Evolutionary conservation across 2,113 vertebrate genomes (phyloP), one percentile per base, ranked within the genome.

Genomic region (Corvus moneduloides): DNA sequence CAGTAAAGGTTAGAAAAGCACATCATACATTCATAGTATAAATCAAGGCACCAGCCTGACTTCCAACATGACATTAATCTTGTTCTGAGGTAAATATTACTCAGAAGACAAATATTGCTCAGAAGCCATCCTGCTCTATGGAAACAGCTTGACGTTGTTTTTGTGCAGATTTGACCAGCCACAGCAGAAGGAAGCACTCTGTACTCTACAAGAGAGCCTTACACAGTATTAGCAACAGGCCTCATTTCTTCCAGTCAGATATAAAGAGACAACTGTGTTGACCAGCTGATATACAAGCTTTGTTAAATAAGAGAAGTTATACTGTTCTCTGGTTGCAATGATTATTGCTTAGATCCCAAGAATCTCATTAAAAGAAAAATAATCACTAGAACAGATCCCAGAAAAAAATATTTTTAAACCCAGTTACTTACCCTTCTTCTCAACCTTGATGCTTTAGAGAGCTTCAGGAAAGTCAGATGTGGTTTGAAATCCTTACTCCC

Each of bases 391-490:
- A 58, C 4, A 64, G 43, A 78, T 48, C 18, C 12, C 19, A 81
- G 9, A 26, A 52, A 80, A 80, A 88, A 56, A 13, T 16, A 26
- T 13, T 72, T 71, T 90, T 83, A 83, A 89, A 78, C 44, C 23
- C 22, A 8, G 1, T 37, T 92, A 87, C 97, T 97, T 95, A 96
- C 96, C 87, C 63, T 96, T 84, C 83, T 95, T 88, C 84, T 97
- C 39, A 96, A 48, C 6, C 82, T 95, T 82, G 95, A 85, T 55
- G 58, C 95, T 97, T 97, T 97, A 59, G 94, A 97, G 13, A 96
- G 97, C 90, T 98, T 93, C 66, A 98, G 74, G 77, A 97, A 96
- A 32, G 84, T 97, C 92, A 98, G 96, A 80, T 98, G 98, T 76
- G 97, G 97, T 51, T 89, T 96, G 87, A 98, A 98, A 44, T 82